phyloP scores from a whole-genome alignment of 2,888 invertebrate genomes.

The Masnerella sp. region DNA sequence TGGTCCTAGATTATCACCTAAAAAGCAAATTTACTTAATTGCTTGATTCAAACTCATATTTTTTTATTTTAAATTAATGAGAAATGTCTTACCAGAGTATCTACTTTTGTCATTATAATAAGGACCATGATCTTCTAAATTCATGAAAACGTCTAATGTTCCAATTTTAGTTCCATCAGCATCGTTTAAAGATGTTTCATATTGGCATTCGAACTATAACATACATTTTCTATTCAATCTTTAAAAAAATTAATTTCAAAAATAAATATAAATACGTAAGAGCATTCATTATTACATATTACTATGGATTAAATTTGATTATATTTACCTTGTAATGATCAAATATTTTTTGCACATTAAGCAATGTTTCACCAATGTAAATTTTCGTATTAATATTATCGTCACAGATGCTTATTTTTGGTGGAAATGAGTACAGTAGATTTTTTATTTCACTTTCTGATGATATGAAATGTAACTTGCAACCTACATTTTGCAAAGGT shows the following conservation, averaged over 20 bases:
- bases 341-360: slow-evolving; percentile 70
- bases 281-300: background rate
- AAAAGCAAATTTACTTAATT: slow-evolving; percentile 1
- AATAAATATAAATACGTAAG: slow-evolving; percentile 6
- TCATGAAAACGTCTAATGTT: slow-evolving; percentile 66
- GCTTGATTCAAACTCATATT: too few relatives aligned
- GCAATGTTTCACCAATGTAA: slow-evolving; percentile 65
- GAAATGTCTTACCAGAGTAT: slow-evolving; percentile 65
- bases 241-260: background rate
- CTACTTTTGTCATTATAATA: slow-evolving; percentile 66
- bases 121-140: slow-evolving; percentile 71
- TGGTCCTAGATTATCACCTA: slow-evolving; percentile 71
- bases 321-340: slow-evolving; percentile 65
- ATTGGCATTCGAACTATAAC: slow-evolving; percentile 67
- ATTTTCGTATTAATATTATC: slow-evolving; percentile 60
- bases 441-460: slow-evolving; percentile 70
- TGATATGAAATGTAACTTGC: slow-evolving; percentile 74
- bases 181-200: slow-evolving; percentile 67
- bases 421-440: slow-evolving; percentile 70
- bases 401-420: slow-evolving; percentile 72
- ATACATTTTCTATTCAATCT: background rate
- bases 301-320: background rate
- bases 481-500: slow-evolving; percentile 69
- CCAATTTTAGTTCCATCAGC: slow-evolving; percentile 67
- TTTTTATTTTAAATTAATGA: slow-evolving; percentile 6